Base-by-base conservation (phyloP, 2,797 vertebrate genomes). In the Urophycis tenuis region DNA sequence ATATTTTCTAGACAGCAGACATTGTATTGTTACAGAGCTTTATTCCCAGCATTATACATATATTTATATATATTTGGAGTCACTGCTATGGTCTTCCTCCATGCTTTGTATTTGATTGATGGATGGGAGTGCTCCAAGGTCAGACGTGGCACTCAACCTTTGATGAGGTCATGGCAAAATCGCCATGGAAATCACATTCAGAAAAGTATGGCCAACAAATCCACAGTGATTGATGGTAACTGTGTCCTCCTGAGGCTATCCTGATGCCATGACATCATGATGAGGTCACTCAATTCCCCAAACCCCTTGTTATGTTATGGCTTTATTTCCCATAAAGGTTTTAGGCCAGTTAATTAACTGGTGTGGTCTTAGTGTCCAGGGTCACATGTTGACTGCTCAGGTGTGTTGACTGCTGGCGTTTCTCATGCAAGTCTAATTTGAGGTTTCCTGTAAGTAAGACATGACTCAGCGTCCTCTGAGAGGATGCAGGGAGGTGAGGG, bases 381-480 rank as follows among this genome's bases (percentile, higher is more conserved):
- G 34, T 72, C 31, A 19, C 45, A 25, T 67, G 34, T 72, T 74
- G 32, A 67, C 79, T 11, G 60, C 60, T 7, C 60, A 67, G n/a
- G 60, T 74, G 53, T 73, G 33, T 77, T 73, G 30, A 22, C 34
- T 25, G 30, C 64, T 22, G 71, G 14, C 77, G 53, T 22, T 12
- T 22, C 3, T 79, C 77, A 77, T 85, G 0, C 80, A 84, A 82
- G 75, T 83, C 41, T 76, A 32, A 84, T 75, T 74, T 75, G 12
- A 77, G 64, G 36, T 83, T 87, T 85, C 79, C 80, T 77, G 84
- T 84, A 79, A 89, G 73, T 22, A 83, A 80, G 35, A 73, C 81
- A 86, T 90, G 88, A 89, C 77, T 90, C 89, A 86, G 45, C 71
- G 25, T 19, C n/a, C 76, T 49, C 81, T 64, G 79, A 81, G 75